These are phyloP conservation scores for Eclectus roratus DNA, from an alignment of 2,113 vertebrate genomes.

Conservation along the genomic window DNA sequence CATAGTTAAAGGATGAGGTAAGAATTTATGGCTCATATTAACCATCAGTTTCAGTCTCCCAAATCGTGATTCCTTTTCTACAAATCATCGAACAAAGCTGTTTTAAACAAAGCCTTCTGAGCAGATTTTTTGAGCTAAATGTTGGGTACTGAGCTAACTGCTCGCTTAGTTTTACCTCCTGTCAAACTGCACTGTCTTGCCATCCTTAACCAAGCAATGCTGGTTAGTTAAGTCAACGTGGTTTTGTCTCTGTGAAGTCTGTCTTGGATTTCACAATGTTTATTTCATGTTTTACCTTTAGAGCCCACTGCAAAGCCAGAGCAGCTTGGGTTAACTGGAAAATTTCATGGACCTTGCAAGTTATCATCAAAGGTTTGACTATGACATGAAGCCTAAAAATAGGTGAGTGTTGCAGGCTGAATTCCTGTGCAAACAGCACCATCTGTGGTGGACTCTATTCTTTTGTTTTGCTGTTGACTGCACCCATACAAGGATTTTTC, in stretches of 20 bases:
- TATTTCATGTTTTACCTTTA: neutral
- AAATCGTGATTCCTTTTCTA: neutral
- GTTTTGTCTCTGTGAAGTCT: neutral
- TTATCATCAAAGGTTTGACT: neutral
- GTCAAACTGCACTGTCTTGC: neutral
- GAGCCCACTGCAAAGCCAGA: neutral
- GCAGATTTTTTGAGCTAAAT: neutral
- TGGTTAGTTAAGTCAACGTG: neutral
- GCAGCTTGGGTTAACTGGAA: neutral
- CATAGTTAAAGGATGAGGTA: conserved; percentile 53
- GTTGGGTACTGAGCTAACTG: neutral
- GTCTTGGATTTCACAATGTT: neutral
- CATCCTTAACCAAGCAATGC: neutral
- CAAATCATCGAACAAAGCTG: neutral
- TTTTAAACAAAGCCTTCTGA: neutral
- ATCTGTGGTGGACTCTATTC: no score
- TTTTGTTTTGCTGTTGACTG: neutral
- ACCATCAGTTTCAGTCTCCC: conserved; percentile 23
- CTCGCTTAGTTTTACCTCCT: neutral
- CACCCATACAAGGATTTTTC: neutral
- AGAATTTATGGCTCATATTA: conserved; percentile 58
- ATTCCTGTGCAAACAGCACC: neutral
- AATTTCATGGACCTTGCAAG: neutral
- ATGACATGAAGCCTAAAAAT: neutral
- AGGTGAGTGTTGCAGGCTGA: neutral